Base-by-base conservation (phyloP, 2,888 invertebrate species). In the Epistrophella euchroma region DNA sequence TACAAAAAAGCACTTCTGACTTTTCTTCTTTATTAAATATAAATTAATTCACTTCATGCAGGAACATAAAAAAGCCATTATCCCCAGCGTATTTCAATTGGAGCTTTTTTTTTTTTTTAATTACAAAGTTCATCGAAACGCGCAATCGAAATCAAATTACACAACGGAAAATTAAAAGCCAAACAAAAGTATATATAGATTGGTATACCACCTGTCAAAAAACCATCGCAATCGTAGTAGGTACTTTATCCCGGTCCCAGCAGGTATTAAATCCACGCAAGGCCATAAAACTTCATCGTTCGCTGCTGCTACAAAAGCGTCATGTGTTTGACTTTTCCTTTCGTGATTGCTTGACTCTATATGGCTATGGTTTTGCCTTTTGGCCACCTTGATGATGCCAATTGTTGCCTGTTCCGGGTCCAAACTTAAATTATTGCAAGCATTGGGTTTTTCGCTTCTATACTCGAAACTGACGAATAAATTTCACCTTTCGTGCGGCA, bases 61-160 rank as follows among this genome's bases (percentile, higher is more conserved):
- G 9, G 4, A 10, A 58, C 6, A 11, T 10, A 35, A 11, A 32
- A 64, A 45, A 47, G 32, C 22, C 6, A 71, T 79, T 56, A 62
- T 56, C 4, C 56, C 50, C 15, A 56, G 58, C 37, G 11, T 40
- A 56, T 56, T n/a, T 47, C 71, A 43, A 64, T 32, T 72, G 72
- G 22, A 52, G 50, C 52, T 32, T 47, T 32, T 47, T 79, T 62
- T 56, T 45, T 45, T 40, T 66, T 35, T 79, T 75, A 62, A n/a
- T n/a, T 75, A 62, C 55, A 74, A 78, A 74, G 37, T 47, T 68
- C 73, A 78, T 70, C 40, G 68, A 58, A 78, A 68, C 58, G 71
- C 43, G 28, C 25, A 71, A 45, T 64, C 47, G 68, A 73, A 77
- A 73, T 60, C 28, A n/a, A 83, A 84, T 79, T 71, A 64, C 45